phyloP scores from a whole-genome alignment of 2,888 invertebrate species.

The Lithodes maja region DNA sequence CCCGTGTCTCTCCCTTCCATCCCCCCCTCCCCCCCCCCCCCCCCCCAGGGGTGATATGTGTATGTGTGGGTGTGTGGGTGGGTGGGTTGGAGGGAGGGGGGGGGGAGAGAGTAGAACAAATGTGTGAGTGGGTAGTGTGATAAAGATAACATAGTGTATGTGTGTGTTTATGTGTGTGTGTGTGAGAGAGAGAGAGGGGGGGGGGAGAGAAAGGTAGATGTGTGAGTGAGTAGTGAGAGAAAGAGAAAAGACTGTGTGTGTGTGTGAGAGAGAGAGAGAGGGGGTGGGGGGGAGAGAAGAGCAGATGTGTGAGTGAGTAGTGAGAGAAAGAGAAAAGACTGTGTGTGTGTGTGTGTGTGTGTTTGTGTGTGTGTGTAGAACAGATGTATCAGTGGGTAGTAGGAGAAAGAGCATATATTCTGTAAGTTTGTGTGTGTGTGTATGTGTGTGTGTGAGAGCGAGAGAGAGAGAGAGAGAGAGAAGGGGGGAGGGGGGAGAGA shows the following conservation, averaged over 20 bases:
- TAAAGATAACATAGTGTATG: no score
- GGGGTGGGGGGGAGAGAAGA: background rate
- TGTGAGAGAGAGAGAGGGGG: background rate
- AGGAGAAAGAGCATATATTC: background rate
- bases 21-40: no score
- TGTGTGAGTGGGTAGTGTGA: no score
- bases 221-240: background rate
- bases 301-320: background rate
- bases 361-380: background rate
- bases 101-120: no score
- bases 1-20: no score
- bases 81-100: no score
- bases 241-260: background rate
- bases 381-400: background rate
- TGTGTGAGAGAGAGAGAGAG: background rate
- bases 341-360: constrained; percentile 10
- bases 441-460: constrained; percentile 7
- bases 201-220: background rate
- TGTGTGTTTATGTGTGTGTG: background rate
- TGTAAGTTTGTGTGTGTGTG: constrained; percentile 3
- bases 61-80: no score
- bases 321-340: no score
- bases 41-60: no score
- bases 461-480: background rate
- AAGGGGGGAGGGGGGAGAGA: background rate